Percentiles rank a stretch among this genome's conserved stretches.
These are phyloP conservation scores for Hirudo medicinalis DNA, from an alignment of 1,140 invertebrate genomes.

Conservation along the genomic window DNA sequence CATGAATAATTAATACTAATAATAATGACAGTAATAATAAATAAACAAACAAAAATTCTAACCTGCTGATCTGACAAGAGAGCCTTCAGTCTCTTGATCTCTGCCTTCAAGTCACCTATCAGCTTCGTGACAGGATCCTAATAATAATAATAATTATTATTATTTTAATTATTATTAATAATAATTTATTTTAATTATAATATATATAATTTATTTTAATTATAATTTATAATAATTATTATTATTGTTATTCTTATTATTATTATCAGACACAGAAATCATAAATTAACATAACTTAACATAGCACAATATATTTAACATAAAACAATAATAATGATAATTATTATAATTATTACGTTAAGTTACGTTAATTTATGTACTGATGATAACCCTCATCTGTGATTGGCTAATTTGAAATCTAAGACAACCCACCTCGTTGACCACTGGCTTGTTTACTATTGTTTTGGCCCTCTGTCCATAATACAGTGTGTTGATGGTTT, in stretches of 20 bases:
- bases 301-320: not conserved
- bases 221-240: no score
- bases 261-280: no score
- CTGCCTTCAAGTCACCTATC: not conserved
- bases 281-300: no score
- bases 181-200: not conserved
- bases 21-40: no score
- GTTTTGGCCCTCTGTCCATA: constrained; percentile 54
- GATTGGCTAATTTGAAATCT: constrained; percentile 48
- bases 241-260: no score
- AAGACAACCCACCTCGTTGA: constrained; percentile 59
- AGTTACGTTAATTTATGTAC: not conserved
- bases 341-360: constrained; percentile 5
- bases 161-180: no score
- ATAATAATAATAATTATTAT: not conserved
- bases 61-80: not conserved
- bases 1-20: not conserved
- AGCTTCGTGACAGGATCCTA: not conserved
- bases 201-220: no score
- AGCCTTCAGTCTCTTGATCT: not conserved
- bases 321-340: not conserved
- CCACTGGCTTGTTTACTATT: constrained; percentile 77
- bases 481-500: constrained; percentile 44
- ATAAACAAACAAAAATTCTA: no score
- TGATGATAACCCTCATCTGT: not conserved